Evolutionary conservation across 2,113 vertebrate genomes (phyloP).

Genomic region (Burhinus bistriatus): DNA sequence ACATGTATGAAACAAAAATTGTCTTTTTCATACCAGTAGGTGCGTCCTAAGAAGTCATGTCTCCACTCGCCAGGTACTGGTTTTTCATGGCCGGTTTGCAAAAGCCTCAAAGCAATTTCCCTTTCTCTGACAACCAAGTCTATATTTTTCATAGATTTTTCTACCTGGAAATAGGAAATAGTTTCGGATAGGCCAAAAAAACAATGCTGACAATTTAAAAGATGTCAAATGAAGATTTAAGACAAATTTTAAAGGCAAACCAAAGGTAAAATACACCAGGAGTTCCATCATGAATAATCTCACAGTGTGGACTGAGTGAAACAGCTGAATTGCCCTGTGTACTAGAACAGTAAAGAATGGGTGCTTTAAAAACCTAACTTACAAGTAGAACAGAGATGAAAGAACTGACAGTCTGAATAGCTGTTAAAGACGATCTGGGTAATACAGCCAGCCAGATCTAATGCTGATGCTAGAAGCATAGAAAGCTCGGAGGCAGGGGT

Average conservation of each 20-base stretch:
- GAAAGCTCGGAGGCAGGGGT: not conserved
- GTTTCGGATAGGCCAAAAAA: not conserved
- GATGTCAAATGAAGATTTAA: not conserved
- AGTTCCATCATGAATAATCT: not conserved
- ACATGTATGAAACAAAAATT: fast-evolving
- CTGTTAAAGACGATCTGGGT: not conserved
- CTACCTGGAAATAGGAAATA: constrained; percentile 73
- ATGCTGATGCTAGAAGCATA: not conserved
- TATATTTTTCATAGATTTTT: constrained; percentile 85
- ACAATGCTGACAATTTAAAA: not conserved
- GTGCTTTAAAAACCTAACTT: not conserved
- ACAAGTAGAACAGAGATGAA: not conserved
- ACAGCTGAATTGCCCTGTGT: not conserved
- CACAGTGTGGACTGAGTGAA: not conserved
- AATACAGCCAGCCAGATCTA: not conserved
- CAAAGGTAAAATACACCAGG: not conserved
- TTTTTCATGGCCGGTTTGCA: constrained; percentile 92
- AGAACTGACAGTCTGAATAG: not conserved
- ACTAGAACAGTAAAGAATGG: not conserved
- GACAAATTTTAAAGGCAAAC: not conserved
- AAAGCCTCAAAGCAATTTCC: constrained; percentile 85
- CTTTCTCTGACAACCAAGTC: constrained; percentile 87
- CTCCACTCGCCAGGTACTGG: constrained; percentile 89
- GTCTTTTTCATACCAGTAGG: constrained; percentile 80
- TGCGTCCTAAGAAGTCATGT: constrained; percentile 82